Conservation (phyloP, 2,888 invertebrate genomes). For the Melipona bicolor region DNA sequence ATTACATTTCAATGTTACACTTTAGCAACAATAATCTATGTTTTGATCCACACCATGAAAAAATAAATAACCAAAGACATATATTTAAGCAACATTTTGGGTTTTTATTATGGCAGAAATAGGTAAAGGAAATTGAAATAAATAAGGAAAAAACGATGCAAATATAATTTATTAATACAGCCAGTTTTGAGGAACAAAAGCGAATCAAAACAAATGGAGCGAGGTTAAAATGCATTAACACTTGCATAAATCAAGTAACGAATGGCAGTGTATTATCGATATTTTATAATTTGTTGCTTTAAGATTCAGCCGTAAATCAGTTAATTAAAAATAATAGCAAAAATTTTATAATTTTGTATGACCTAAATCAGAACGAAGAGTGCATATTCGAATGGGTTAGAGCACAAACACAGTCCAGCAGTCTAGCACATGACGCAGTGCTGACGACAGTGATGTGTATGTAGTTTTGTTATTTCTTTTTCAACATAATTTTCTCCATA, state of each 20-base stretch:
- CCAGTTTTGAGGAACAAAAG: conserved; percentile 35
- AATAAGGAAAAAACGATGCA: conserved; percentile 45
- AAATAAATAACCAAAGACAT: conserved; percentile 22
- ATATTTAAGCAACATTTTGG: conserved; percentile 14
- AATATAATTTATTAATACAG: conserved; percentile 56
- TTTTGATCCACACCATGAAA: conserved; percentile 21
- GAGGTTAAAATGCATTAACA: conserved; percentile 56
- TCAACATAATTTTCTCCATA: conserved; percentile 33
- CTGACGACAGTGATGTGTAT: conserved; percentile 26
- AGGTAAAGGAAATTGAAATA: conserved; percentile 42
- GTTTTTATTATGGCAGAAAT: conserved; percentile 16
- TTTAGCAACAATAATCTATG: background rate
- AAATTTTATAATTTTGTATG: conserved; percentile 56
- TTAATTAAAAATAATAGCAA: conserved; percentile 33
- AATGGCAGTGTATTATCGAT: conserved; percentile 36
- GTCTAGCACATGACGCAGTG: conserved; percentile 44
- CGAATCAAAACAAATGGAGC: conserved; percentile 54
- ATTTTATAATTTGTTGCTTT: conserved; percentile 21
- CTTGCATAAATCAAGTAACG: conserved; percentile 43
- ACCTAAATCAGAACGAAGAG: conserved; percentile 56
- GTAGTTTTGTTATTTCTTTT: conserved; percentile 22
- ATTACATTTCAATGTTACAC: background rate
- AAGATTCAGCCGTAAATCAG: conserved; percentile 15
- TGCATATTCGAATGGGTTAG: conserved; percentile 47
- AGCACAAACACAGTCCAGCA: conserved; percentile 37